Conservation (phyloP, 2,113 vertebrate genomes). For the Diadophis punctatus region DNA sequence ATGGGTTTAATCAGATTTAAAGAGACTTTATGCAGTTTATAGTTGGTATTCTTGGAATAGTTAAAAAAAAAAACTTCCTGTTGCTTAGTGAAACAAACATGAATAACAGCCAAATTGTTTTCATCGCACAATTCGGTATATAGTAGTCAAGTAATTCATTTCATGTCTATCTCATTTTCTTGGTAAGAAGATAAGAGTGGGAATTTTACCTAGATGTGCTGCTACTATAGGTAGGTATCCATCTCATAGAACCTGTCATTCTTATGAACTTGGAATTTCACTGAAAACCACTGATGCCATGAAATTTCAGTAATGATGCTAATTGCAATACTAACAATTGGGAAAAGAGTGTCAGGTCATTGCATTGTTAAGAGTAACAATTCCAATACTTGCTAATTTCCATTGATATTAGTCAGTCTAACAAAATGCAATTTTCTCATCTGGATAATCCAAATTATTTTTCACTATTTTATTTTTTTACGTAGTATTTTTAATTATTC, state of each 20-base stretch:
- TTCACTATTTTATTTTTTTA: conserved; percentile 43
- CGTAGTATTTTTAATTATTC: conserved; percentile 42
- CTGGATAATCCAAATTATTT: conserved; percentile 35
- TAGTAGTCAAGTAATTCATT: background rate
- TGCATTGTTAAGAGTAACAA: background rate
- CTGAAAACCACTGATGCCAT: background rate
- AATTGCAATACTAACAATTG: background rate
- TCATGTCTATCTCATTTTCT: background rate
- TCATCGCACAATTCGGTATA: background rate
- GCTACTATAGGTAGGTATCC: background rate
- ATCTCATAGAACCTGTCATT: background rate
- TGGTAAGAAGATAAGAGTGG: background rate
- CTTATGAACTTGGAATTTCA: background rate
- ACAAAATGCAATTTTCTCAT: conserved; percentile 26
- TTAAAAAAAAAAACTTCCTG: background rate
- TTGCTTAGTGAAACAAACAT: background rate
- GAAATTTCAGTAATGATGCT: background rate
- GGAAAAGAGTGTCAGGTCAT: background rate
- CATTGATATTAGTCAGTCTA: background rate
- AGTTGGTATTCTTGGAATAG: background rate
- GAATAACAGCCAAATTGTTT: background rate
- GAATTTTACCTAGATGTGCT: background rate
- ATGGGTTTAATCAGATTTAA: background rate
- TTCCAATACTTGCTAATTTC: background rate
- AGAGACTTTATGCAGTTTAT: background rate